Evolutionary conservation across 2,888 invertebrate species (phyloP).

Genomic region (Empis livida): DNA sequence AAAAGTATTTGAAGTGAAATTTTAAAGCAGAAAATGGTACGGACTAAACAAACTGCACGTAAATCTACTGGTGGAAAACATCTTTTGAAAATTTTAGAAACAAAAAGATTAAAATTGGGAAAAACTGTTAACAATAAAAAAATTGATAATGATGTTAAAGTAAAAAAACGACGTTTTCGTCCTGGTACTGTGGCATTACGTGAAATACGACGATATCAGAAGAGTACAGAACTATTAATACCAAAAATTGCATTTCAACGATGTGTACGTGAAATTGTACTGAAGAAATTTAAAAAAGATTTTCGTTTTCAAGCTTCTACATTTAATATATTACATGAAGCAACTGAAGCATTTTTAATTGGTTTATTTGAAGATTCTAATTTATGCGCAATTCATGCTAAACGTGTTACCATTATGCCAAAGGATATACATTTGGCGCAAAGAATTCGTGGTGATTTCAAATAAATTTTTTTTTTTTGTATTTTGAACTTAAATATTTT

Average conservation of each 20-base stretch:
- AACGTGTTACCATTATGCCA: slow-evolving; percentile 91
- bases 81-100: neutral
- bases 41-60: slow-evolving; percentile 88
- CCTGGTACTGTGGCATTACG: slow-evolving; percentile 87
- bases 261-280: slow-evolving; percentile 84
- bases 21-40: slow-evolving; percentile 52
- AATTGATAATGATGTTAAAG: slow-evolving; percentile 65
- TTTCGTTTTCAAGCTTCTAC: slow-evolving; percentile 83
- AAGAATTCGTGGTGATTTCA: neutral
- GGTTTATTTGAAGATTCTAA: slow-evolving; percentile 92
- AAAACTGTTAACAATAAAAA: slow-evolving; percentile 73
- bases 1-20: slow-evolving; percentile 18
- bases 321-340: slow-evolving; percentile 72
- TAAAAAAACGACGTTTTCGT: slow-evolving; percentile 80
- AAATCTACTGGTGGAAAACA: slow-evolving; percentile 86
- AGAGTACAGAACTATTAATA: slow-evolving; percentile 73
- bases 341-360: slow-evolving; percentile 77
- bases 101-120: slow-evolving; percentile 66
- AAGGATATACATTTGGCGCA: slow-evolving; percentile 53
- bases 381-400: slow-evolving; percentile 89
- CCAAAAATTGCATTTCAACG: slow-evolving; percentile 86
- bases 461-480: too few relatives aligned
- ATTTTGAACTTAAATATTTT: too few relatives aligned
- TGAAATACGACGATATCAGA: slow-evolving; percentile 89
- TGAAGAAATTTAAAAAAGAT: slow-evolving; percentile 71